These are phyloP conservation scores for Nematopogon swammerdamellus DNA, from an alignment of 2,888 invertebrate species.

Conservation along the genomic window DNA sequence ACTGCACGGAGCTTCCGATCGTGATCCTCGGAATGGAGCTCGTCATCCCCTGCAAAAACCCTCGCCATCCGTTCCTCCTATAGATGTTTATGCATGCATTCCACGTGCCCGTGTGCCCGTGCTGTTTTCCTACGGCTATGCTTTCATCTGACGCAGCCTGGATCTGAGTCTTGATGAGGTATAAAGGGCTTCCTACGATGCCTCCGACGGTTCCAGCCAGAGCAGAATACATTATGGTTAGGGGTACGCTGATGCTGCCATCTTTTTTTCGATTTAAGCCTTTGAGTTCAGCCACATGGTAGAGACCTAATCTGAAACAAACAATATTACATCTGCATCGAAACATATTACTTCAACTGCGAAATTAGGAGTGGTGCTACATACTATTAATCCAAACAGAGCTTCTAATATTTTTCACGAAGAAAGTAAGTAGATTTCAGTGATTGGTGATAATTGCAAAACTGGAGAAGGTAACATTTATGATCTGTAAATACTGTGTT, in stretches of 20 bases:
- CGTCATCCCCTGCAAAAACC: slow-evolving; percentile 75
- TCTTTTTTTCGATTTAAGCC: slow-evolving; percentile 43
- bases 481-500: too few relatives aligned
- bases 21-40: slow-evolving; percentile 70
- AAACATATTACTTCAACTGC: too few relatives aligned
- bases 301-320: slow-evolving; percentile 63
- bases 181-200: slow-evolving; percentile 69
- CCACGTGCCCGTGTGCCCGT: slow-evolving; percentile 61
- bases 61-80: slow-evolving; percentile 52
- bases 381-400: neutral
- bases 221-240: slow-evolving; percentile 35
- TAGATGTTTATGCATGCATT: slow-evolving; percentile 50
- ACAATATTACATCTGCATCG: too few relatives aligned
- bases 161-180: slow-evolving; percentile 75
- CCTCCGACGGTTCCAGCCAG: slow-evolving; percentile 68
- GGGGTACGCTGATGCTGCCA: slow-evolving; percentile 31
- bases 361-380: too few relatives aligned
- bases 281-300: slow-evolving; percentile 57
- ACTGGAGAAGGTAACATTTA: too few relatives aligned
- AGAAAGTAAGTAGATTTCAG: too few relatives aligned
- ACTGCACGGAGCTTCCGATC: slow-evolving; percentile 79
- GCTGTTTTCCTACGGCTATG: slow-evolving; percentile 85
- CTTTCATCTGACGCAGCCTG: slow-evolving; percentile 69
- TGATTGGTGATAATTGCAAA: too few relatives aligned
- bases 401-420: too few relatives aligned